phyloP scores from a whole-genome alignment of 1,140 invertebrate genomes.

The Drosophila simulans region DNA sequence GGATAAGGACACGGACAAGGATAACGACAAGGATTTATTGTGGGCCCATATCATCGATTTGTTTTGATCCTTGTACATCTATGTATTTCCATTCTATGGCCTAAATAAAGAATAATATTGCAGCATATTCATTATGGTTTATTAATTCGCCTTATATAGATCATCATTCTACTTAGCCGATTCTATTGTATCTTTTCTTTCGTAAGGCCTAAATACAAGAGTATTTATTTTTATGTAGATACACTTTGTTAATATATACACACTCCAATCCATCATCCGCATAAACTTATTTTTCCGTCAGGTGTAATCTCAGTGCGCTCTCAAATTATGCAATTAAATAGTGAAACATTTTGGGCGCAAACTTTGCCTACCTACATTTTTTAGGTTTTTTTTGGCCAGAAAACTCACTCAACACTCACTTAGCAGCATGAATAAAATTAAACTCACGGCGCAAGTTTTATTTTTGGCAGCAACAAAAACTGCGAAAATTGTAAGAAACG shows the following conservation, averaged over 20 bases:
- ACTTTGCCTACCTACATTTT: constrained; percentile 34
- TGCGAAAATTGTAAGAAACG: constrained; percentile 5
- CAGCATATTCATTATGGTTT: no score
- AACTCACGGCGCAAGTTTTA: constrained; percentile 73
- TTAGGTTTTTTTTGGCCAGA: constrained; percentile 10
- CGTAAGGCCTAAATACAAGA: no score
- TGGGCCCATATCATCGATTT: constrained; percentile 12
- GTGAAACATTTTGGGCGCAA: constrained; percentile 66
- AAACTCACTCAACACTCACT: constrained; percentile 73
- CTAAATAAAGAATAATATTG: no score
- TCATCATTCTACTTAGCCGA: no score
- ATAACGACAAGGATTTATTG: neutral
- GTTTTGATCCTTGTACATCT: neutral
- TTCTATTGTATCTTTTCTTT: no score
- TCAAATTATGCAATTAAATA: constrained; percentile 81
- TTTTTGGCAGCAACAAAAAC: constrained; percentile 49
- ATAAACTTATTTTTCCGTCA: constrained; percentile 1
- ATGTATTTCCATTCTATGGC: neutral
- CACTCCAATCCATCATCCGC: neutral
- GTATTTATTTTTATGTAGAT: no score
- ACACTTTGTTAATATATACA: neutral
- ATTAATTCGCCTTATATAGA: no score
- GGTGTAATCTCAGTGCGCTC: constrained; percentile 60
- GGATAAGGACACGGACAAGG: neutral
- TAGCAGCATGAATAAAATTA: constrained; percentile 81